Evolutionary conservation across 2,113 vertebrate genomes (phyloP).

Genomic region (Barbus barbus): DNA sequence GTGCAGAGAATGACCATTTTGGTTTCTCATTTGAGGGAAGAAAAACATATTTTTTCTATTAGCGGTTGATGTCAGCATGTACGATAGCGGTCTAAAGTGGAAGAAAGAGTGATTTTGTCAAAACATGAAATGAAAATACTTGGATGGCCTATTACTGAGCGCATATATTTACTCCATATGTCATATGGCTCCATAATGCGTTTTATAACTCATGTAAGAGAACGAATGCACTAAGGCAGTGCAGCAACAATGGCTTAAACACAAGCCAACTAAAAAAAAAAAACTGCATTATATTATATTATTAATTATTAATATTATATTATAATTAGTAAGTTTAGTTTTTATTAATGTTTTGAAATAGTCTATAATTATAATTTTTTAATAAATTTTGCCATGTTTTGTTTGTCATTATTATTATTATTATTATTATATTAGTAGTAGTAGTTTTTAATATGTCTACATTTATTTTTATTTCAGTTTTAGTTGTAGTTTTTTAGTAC

Average conservation of each 20-base stretch:
- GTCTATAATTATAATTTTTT: too few relatives aligned
- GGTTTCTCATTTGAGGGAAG: slow-evolving; percentile 27
- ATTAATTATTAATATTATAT: background rate
- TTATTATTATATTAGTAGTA: too few relatives aligned
- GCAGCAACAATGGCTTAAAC: background rate
- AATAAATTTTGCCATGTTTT: background rate
- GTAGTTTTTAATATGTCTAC: background rate
- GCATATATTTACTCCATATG: slow-evolving; percentile 13
- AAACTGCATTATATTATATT: background rate
- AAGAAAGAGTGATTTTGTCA: slow-evolving; percentile 2
- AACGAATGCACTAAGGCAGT: background rate
- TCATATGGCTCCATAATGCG: slow-evolving; percentile 18
- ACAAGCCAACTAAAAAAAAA: background rate
- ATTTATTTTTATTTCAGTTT: background rate
- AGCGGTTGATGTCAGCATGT: slow-evolving; percentile 17
- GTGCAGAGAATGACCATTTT: background rate
- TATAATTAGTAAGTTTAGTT: background rate
- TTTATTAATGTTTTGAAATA: background rate
- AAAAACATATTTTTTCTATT: slow-evolving; percentile 41
- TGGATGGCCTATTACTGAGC: background rate
- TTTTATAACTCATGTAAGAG: background rate
- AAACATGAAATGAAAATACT: slow-evolving; percentile 8
- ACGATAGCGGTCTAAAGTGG: background rate
- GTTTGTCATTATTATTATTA: background rate
- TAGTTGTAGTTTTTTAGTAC: background rate